A percentile compares a stretch with the other conserved stretches of the same genome.
phyloP scores from a whole-genome alignment of 2,888 invertebrate species.

The Aphidoletes aphidimyza region DNA sequence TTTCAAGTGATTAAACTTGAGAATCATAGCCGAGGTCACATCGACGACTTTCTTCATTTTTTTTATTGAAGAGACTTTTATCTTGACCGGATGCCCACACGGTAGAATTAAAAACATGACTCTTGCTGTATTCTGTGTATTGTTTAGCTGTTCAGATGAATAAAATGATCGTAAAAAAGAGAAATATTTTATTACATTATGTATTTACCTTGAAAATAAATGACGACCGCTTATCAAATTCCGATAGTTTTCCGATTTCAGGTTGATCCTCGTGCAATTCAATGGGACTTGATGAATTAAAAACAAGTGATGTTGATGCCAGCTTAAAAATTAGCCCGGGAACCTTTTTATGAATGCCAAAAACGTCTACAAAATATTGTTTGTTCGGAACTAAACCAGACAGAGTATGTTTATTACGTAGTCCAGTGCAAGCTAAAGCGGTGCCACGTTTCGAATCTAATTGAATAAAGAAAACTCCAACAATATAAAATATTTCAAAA shows the following conservation, averaged over 20 bases:
- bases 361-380: conserved; percentile 64
- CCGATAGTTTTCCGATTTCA: conserved; percentile 67
- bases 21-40: not conserved
- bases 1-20: not conserved
- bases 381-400: conserved; percentile 62
- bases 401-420: conserved; percentile 63
- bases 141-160: not conserved
- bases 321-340: conserved; percentile 64
- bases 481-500: conserved; percentile 56
- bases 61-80: not conserved
- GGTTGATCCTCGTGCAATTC: conserved; percentile 68
- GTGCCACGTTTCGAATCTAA: conserved; percentile 60
- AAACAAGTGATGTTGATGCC: conserved; percentile 62
- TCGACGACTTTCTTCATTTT: not conserved
- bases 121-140: not conserved
- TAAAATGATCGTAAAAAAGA: not conserved
- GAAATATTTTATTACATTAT: not conserved
- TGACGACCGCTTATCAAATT: conserved; percentile 68
- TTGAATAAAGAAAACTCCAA: not conserved
- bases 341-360: conserved; percentile 64
- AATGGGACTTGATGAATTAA: conserved; percentile 65
- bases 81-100: not conserved
- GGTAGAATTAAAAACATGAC: conserved; percentile 13
- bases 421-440: conserved; percentile 64
- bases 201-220: conserved; percentile 70